These are phyloP conservation scores for Procambarus virginalis DNA, from an alignment of 1,140 invertebrate species.

Conservation along the genomic window DNA sequence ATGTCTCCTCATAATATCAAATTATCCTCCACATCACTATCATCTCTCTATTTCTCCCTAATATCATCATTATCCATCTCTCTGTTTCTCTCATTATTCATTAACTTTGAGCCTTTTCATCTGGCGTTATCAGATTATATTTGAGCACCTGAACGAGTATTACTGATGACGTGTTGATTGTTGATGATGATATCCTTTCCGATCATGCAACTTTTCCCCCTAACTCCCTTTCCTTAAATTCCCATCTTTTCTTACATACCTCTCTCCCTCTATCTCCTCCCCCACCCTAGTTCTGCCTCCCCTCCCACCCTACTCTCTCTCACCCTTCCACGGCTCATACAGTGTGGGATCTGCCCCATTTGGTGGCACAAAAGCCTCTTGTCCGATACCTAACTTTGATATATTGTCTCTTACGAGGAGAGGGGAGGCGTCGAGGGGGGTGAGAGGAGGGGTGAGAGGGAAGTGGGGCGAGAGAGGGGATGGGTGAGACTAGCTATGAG, in stretches of 20 bases:
- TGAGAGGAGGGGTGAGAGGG: constrained; percentile 4
- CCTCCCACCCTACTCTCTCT: neutral
- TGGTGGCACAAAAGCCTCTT: constrained; percentile 50
- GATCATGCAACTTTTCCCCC: neutral
- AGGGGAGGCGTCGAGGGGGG: neutral
- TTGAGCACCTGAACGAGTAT: too few relatives aligned
- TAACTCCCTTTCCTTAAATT: neutral
- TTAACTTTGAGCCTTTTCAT: too few relatives aligned
- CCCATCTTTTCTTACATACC: neutral
- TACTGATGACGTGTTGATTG: too few relatives aligned
- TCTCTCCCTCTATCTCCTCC: neutral
- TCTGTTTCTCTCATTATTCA: neutral
- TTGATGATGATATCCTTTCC: too few relatives aligned
- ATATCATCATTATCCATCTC: neutral
- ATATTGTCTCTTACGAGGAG: constrained; percentile 38
- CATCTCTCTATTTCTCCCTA: neutral
- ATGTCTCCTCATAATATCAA: too few relatives aligned
- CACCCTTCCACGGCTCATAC: constrained; percentile 11
- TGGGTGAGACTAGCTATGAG: neutral
- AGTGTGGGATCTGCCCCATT: constrained; percentile 60
- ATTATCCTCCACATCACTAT: too few relatives aligned
- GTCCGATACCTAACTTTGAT: constrained; percentile 61
- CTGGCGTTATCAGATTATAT: too few relatives aligned
- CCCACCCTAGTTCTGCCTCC: neutral
- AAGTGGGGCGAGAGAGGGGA: neutral